Percentiles rank a stretch among this genome's conserved stretches.
Conservation (phyloP, 2,113 vertebrate genomes). For the Pelobates fuscus region DNA sequence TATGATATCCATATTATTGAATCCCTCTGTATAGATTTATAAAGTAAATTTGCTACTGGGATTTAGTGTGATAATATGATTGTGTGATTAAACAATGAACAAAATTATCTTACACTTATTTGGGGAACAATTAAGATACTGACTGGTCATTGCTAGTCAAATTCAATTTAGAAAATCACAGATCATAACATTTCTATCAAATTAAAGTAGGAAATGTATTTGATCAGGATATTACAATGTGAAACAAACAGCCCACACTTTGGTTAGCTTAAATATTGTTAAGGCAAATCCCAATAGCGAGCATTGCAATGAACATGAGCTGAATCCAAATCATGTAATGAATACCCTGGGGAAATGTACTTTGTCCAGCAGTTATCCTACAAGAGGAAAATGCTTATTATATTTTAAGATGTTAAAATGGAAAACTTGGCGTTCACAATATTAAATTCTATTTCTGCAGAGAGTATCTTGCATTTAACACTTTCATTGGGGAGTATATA, state of each 20-base stretch:
- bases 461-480: background rate
- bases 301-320: background rate
- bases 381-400: slow-evolving; percentile 12
- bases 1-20: background rate
- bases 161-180: background rate
- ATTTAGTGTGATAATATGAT: background rate
- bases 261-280: background rate
- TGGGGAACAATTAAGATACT: background rate
- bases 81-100: background rate
- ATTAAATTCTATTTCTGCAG: background rate
- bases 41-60: background rate
- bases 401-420: slow-evolving; percentile 18
- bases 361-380: slow-evolving; percentile 22
- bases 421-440: background rate
- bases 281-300: slow-evolving; percentile 18
- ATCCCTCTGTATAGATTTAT: background rate
- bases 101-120: background rate
- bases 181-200: background rate
- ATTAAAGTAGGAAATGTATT: background rate
- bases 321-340: slow-evolving; percentile 25
- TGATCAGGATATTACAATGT: background rate
- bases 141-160: background rate
- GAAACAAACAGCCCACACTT: background rate
- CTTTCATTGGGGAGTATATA: too few relatives aligned
- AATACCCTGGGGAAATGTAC: slow-evolving; percentile 19